Percentiles rank a stretch among this genome's conserved stretches.
Conservation (phyloP, 2,888 invertebrate genomes). For the Caenorhabditis virilis region DNA sequence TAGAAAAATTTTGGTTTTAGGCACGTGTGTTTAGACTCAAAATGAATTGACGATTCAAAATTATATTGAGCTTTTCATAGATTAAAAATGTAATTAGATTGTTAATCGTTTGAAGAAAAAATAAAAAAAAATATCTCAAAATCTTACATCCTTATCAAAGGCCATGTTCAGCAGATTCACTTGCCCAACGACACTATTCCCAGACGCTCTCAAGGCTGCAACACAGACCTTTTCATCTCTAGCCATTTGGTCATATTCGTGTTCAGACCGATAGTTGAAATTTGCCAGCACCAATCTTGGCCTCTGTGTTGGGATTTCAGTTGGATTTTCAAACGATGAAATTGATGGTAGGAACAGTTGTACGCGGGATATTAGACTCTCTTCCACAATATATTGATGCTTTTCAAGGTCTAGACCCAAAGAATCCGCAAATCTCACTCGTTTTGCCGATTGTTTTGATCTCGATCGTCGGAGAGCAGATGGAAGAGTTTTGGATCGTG, state of each 20-base stretch:
- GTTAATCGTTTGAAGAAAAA: neutral
- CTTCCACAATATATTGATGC: slow-evolving; percentile 35
- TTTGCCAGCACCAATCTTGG: slow-evolving; percentile 36
- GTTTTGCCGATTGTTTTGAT: slow-evolving; percentile 35
- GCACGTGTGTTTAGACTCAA: no score
- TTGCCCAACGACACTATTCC: slow-evolving; percentile 41
- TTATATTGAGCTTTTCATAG: no score
- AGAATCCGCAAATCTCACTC: slow-evolving; percentile 48
- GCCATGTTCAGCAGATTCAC: slow-evolving; percentile 47
- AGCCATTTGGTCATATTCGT: slow-evolving; percentile 30
- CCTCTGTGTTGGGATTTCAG: slow-evolving; percentile 8
- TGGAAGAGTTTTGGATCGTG: slow-evolving; percentile 37
- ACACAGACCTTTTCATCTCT: slow-evolving; percentile 28
- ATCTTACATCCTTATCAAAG: slow-evolving; percentile 37
- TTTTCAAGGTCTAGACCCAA: slow-evolving; percentile 47
- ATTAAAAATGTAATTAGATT: no score
- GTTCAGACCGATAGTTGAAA: slow-evolving; percentile 41
- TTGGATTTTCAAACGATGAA: neutral
- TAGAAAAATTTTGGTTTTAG: neutral
- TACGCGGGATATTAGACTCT: no score
- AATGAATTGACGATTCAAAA: no score
- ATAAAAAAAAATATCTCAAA: neutral
- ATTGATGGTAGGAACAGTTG: slow-evolving; percentile 1
- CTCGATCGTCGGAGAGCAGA: slow-evolving; percentile 38
- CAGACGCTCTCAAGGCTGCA: slow-evolving; percentile 34